These are phyloP conservation scores for Melanargia galathea DNA, from an alignment of 2,888 invertebrate species.

Conservation along the genomic window DNA sequence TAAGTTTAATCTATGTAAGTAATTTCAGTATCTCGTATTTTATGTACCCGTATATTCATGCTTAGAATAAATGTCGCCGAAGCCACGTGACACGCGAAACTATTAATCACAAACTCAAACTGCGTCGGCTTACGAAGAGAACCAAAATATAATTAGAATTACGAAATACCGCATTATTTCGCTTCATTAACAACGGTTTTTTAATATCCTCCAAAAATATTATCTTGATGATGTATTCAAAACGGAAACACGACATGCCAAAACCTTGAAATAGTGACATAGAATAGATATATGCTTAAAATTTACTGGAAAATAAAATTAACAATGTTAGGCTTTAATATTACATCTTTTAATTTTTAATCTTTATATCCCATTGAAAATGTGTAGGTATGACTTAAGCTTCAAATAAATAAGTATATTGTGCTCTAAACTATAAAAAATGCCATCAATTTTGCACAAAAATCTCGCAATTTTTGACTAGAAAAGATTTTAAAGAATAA, in stretches of 20 bases:
- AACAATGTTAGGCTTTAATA: constrained; percentile 4
- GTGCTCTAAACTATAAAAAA: neutral
- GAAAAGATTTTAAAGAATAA: constrained; percentile 20
- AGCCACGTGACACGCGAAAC: constrained; percentile 63
- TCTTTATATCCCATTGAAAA: neutral
- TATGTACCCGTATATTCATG: constrained; percentile 38
- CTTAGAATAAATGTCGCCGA: constrained; percentile 51
- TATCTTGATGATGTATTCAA: constrained; percentile 26
- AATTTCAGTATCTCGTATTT: constrained; percentile 11
- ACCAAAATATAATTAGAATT: constrained; percentile 56
- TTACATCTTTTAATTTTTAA: neutral
- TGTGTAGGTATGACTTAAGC: neutral
- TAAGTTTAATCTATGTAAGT: constrained; percentile 8
- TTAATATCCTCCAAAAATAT: constrained; percentile 40
- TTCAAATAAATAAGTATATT: neutral
- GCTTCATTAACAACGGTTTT: constrained; percentile 41
- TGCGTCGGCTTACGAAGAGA: constrained; percentile 55
- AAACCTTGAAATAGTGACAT: constrained; percentile 32
- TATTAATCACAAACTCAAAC: constrained; percentile 69
- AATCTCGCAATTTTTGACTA: neutral
- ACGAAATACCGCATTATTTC: constrained; percentile 42
- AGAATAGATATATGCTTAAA: constrained; percentile 7
- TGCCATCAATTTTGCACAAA: neutral
- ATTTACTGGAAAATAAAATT: constrained; percentile 19
- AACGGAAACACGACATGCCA: constrained; percentile 30